A percentile compares a stretch with the other conserved stretches of the same genome.
Evolutionary conservation across 92 coral and sea anemone genomes (phyloP).

Genomic region (Epizoanthus rinbou): DNA sequence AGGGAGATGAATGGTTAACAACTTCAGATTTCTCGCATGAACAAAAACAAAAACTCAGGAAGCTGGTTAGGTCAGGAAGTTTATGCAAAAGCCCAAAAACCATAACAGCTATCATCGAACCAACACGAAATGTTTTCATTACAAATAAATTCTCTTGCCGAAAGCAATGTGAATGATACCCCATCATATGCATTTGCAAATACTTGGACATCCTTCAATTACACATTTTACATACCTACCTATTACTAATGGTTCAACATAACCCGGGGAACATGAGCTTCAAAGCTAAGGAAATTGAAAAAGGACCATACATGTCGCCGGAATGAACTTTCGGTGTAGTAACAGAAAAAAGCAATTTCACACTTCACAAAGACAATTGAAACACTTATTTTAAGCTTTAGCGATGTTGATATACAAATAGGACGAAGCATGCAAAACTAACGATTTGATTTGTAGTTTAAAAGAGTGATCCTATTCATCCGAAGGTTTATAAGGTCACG

Average conservation of each 20-base stretch:
- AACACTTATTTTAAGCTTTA: conserved; percentile 37
- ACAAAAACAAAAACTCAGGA: conserved; percentile 28
- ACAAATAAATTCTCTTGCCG: not conserved
- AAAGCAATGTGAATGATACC: not conserved
- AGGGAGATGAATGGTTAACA: not conserved
- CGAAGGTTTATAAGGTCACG: conserved; percentile 43
- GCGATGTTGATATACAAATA: conserved; percentile 10
- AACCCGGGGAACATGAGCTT: not conserved
- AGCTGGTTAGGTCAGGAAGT: conserved; percentile 39
- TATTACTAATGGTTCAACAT: not conserved
- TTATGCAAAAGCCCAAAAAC: not conserved
- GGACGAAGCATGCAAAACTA: conserved; percentile 18
- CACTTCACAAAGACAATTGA: conserved; percentile 31
- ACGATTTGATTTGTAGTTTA: conserved; percentile 6
- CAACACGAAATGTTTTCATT: conserved; percentile 31
- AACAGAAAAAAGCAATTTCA: conserved; percentile 25
- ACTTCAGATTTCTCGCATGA: not conserved
- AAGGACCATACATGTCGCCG: not conserved
- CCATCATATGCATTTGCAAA: no score
- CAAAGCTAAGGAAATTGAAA: not conserved
- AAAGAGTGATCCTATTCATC: conserved; percentile 27
- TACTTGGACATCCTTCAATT: not conserved
- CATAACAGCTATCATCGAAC: conserved; percentile 8
- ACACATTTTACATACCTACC: not conserved
- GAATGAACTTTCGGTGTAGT: not conserved